Conservation (phyloP, 2,113 vertebrate genomes). For the Elephas maximus region DNA sequence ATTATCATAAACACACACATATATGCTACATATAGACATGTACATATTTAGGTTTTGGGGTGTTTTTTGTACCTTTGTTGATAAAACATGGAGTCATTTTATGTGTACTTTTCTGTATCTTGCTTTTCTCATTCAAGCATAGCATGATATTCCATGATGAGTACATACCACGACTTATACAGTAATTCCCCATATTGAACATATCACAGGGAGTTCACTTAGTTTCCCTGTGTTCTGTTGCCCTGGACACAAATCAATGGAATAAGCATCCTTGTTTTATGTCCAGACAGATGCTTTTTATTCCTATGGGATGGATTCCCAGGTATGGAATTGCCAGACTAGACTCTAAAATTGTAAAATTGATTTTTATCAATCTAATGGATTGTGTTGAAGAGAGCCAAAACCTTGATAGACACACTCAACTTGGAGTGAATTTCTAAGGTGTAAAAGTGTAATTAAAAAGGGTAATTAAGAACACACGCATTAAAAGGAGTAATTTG, state of each 20-base stretch:
- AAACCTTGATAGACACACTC: slow-evolving; percentile 69
- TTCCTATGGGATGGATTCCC: slow-evolving; percentile 55
- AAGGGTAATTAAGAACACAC: slow-evolving; percentile 64
- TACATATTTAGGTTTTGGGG: neutral
- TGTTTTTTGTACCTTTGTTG: neutral
- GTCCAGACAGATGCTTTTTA: slow-evolving; percentile 22
- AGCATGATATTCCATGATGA: neutral
- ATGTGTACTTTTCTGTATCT: neutral
- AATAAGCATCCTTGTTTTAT: neutral
- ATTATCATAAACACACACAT: neutral
- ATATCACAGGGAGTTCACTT: neutral
- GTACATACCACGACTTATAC: fast-evolving
- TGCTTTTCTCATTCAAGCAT: neutral
- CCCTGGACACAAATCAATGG: neutral
- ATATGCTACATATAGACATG: neutral
- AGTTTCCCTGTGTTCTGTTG: neutral
- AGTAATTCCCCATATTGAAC: neutral
- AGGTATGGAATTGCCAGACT: slow-evolving; percentile 50
- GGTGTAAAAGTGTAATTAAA: slow-evolving; percentile 25
- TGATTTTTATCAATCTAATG: slow-evolving; percentile 77
- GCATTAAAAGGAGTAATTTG: slow-evolving; percentile 65
- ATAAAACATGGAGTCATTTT: neutral
- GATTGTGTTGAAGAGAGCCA: slow-evolving; percentile 60
- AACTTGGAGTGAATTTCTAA: slow-evolving; percentile 59
- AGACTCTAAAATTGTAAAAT: slow-evolving; percentile 60